Percentiles rank a stretch among this genome's conserved stretches.
Evolutionary conservation across 2,888 invertebrate species (phyloP).

Genomic region (Strigamia transsilvanica): DNA sequence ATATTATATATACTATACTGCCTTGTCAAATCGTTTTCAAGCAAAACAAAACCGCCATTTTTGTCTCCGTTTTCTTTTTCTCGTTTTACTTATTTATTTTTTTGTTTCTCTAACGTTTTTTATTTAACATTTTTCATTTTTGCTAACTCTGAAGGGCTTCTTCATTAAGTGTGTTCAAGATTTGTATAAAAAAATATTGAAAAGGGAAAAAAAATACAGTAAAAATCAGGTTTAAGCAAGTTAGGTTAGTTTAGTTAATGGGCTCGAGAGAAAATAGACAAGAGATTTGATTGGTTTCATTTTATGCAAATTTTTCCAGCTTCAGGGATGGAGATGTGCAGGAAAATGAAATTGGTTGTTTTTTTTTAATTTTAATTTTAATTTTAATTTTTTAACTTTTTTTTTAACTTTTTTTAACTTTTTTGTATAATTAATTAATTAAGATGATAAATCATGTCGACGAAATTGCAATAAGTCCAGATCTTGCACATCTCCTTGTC

Average conservation of each 20-base stretch:
- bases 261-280: slow-evolving; percentile 21
- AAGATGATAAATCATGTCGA: not conserved
- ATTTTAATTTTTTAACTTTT: no score
- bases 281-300: slow-evolving; percentile 25
- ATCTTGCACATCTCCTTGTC: slow-evolving; percentile 30
- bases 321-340: slow-evolving; percentile 26
- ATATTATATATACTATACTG: slow-evolving; percentile 30
- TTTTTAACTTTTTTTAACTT: no score
- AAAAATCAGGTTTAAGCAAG: slow-evolving; percentile 17
- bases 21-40: slow-evolving; percentile 26
- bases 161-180: slow-evolving; percentile 25
- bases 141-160: slow-evolving; percentile 30
- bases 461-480: not conserved
- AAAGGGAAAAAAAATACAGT: not conserved
- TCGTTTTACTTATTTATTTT: not conserved
- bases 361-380: no score
- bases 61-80: not conserved
- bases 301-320: slow-evolving; percentile 29
- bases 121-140: not conserved
- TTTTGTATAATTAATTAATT: no score
- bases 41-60: slow-evolving; percentile 30
- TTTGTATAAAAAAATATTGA: not conserved
- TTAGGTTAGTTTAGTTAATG: slow-evolving; percentile 18
- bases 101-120: not conserved
- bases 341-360: not conserved